phyloP scores from a whole-genome alignment of 2,797 vertebrate genomes.

The Neoniphon sammara region DNA sequence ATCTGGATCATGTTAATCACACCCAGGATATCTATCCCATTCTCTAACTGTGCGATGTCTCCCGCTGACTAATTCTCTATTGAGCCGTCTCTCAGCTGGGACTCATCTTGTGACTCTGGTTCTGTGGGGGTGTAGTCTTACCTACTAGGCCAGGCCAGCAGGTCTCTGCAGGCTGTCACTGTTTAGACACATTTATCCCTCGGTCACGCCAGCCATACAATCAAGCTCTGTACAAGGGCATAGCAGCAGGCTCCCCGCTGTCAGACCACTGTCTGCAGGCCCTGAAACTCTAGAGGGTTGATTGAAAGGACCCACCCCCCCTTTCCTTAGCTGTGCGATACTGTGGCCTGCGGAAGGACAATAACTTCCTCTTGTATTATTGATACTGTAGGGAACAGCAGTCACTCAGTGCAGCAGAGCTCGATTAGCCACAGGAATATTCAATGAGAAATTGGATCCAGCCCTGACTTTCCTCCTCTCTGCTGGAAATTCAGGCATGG shows the following conservation, averaged over 20 bases:
- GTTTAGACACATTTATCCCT: conserved; percentile 75
- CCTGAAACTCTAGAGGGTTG: conserved; percentile 81
- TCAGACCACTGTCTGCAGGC: conserved; percentile 77
- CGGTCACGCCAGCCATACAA: conserved; percentile 73
- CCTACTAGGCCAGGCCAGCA: conserved; percentile 59
- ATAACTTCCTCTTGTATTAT: conserved; percentile 90
- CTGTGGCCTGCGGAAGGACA: conserved; percentile 81
- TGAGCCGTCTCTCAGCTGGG: conserved; percentile 68
- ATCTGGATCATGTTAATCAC: conserved; percentile 80
- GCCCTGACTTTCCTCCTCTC: conserved; percentile 56
- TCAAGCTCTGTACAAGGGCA: conserved; percentile 80
- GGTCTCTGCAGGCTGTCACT: conserved; percentile 75
- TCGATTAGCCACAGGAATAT: conserved; percentile 85
- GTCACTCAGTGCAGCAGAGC: conserved; percentile 82
- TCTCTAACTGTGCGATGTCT: conserved; percentile 60
- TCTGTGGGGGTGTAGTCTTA: conserved; percentile 79
- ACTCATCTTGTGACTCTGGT: conserved; percentile 72
- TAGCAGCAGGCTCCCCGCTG: conserved; percentile 74
- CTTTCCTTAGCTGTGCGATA: conserved; percentile 79
- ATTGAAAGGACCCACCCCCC: conserved; percentile 81
- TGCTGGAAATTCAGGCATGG: conserved; percentile 62
- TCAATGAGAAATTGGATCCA: conserved; percentile 85
- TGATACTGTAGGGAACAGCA: conserved; percentile 83
- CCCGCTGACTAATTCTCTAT: conserved; percentile 71
- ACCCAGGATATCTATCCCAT: conserved; percentile 59